phyloP scores from a whole-genome alignment of 2,888 invertebrate genomes.

The Portevinia maculata region DNA sequence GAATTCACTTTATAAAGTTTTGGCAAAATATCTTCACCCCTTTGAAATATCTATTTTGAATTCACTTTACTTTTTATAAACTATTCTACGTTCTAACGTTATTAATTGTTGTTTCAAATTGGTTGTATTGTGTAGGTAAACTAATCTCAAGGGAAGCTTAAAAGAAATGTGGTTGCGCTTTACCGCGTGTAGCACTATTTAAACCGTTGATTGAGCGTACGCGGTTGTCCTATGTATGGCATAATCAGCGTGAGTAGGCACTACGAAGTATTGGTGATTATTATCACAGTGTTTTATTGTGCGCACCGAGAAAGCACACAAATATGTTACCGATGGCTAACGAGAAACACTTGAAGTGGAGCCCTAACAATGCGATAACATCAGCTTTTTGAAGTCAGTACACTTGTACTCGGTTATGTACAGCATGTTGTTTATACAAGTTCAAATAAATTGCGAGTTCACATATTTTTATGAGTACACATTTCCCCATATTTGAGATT shows the following conservation, averaged over 20 bases:
- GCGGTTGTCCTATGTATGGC: background rate
- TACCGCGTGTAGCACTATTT: conserved; percentile 5
- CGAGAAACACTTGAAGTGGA: conserved; percentile 7
- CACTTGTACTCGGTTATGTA: conserved; percentile 31
- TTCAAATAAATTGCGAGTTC: background rate
- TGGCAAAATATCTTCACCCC: conserved; percentile 1
- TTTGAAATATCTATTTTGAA: background rate
- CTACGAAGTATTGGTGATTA: background rate
- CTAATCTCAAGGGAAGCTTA: background rate
- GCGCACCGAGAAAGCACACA: conserved; percentile 6
- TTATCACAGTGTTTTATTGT: background rate
- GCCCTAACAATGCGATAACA: conserved; percentile 19
- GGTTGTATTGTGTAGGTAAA: background rate
- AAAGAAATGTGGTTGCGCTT: conserved; percentile 1
- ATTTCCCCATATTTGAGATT: background rate
- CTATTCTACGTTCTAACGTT: too few relatives aligned
- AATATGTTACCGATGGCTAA: conserved; percentile 23
- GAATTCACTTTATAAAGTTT: background rate
- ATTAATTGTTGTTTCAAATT: background rate
- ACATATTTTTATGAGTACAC: background rate
- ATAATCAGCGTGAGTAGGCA: background rate
- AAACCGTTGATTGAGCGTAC: conserved; percentile 15
- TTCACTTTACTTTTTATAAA: background rate
- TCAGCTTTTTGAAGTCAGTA: background rate
- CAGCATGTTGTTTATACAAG: background rate